Evolutionary conservation across 2,888 invertebrate species (phyloP).

Genomic region (Erannis defoliaria): DNA sequence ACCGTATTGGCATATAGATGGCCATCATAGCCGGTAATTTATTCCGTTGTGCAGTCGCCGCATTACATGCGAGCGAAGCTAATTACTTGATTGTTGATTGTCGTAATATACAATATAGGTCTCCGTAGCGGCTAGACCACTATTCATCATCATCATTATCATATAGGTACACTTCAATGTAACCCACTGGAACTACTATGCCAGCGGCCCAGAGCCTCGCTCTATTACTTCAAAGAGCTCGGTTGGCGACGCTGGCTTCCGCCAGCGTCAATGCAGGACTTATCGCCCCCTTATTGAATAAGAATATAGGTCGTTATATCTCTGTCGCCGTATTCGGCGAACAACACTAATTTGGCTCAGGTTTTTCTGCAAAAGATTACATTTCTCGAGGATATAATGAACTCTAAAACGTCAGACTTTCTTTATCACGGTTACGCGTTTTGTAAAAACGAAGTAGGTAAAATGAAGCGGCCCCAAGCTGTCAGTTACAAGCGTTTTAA

Average conservation of each 20-base stretch:
- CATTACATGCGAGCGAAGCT: slow-evolving; percentile 60
- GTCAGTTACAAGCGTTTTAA: slow-evolving; percentile 41
- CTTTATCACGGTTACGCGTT: slow-evolving; percentile 17
- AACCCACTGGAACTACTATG: no score
- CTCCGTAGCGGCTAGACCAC: no score
- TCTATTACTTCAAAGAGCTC: no score
- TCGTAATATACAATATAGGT: slow-evolving; percentile 13
- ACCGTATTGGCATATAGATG: slow-evolving; percentile 81
- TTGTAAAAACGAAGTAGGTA: slow-evolving; percentile 20
- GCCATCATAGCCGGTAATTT: slow-evolving; percentile 74
- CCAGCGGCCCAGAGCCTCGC: no score
- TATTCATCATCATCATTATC: no score
- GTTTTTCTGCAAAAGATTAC: slow-evolving; percentile 20
- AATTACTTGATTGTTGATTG: slow-evolving; percentile 68
- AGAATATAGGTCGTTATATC: neutral
- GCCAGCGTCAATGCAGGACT: no score
- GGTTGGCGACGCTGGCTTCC: no score
- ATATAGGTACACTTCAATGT: no score
- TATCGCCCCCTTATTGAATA: no score
- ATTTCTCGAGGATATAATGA: slow-evolving; percentile 37
- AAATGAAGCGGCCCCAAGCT: slow-evolving; percentile 34
- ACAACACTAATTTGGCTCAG: slow-evolving; percentile 27
- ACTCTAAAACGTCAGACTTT: slow-evolving; percentile 25
- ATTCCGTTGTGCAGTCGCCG: slow-evolving; percentile 59
- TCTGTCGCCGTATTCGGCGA: neutral